phyloP scores from a whole-genome alignment of 2,797 vertebrate species.

The Martes flavigula region DNA sequence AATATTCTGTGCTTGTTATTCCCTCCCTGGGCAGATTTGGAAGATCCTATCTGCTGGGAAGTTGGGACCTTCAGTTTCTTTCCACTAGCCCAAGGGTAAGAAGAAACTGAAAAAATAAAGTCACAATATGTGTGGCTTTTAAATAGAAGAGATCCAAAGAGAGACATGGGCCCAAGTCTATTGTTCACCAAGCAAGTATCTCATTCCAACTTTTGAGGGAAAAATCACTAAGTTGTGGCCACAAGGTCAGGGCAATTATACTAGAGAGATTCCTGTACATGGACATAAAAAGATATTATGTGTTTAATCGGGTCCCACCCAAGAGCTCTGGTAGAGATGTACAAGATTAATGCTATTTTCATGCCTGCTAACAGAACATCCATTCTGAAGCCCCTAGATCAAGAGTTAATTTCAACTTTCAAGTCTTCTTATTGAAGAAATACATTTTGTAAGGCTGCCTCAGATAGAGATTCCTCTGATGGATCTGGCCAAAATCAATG shows the following conservation, averaged over 20 bases:
- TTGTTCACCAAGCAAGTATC: background rate
- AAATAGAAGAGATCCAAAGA: background rate
- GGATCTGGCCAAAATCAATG: background rate
- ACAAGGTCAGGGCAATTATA: background rate
- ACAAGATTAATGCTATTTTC: background rate
- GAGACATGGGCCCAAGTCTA: background rate
- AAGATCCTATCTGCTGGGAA: background rate
- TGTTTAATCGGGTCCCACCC: background rate
- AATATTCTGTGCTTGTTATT: background rate
- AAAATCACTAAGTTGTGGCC: background rate
- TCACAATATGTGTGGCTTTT: background rate
- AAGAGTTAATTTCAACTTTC: background rate
- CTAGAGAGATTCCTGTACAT: background rate
- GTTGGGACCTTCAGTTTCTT: background rate
- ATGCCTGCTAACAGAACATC: background rate
- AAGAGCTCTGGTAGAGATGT: background rate
- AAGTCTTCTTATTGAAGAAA: background rate
- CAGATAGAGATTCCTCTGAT: background rate
- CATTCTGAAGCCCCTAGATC: background rate
- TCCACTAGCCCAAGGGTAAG: background rate
- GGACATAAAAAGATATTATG: background rate
- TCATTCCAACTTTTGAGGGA: background rate
- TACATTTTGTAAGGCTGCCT: background rate
- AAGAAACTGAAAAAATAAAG: background rate
- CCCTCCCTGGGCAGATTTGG: background rate